Base-by-base conservation (phyloP, 2,113 vertebrate species). In the Scartelaos histophorus region DNA sequence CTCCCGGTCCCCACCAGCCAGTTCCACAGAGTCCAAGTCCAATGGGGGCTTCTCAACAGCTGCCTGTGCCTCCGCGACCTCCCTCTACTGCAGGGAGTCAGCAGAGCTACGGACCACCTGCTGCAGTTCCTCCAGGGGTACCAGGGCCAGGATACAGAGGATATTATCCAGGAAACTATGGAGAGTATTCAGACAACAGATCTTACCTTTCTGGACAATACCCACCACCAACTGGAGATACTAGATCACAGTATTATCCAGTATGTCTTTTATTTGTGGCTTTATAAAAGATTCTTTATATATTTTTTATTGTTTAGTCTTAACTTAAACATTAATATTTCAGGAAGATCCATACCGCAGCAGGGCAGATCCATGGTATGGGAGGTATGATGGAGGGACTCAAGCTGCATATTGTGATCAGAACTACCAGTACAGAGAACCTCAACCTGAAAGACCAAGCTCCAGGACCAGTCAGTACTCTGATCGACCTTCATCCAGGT, bases 401-500 rank as follows among this genome's bases (percentile, higher is more conserved):
- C 5, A 82, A 0, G 83, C 51, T n/a, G 51, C 88, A 0, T 96
- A 95, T 16, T 1, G 84, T 13, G 95, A 98, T 51, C 71, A 89
- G 0, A 92, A 73, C 75, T 95, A 95, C 47, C 94, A 87, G 29
- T 94, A 93, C 25, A 53, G 91, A 0, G 97, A 99, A 45, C 94
- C 91, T 54, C 92, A 94, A 19, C 94, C 95, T 0, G 94, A 94
- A 2, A 85, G 94, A 66, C 94, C 94, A 61, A 98, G 94, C 79
- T 99, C 98, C 35, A 93, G 96, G 82, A 79, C 95, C 0, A 98
- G 97, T 60, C 98, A 97, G 86, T 96, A 95, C 89, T 99, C 98
- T 0, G 97, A 99, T 80, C 92, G 95, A 25, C 95, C 96, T 0
- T 3, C 93, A 13, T 95, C 96, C 70, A 95, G 97, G 98, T 99